phyloP scores from a whole-genome alignment of 2,113 vertebrate species.

The Caranx melampygus region DNA sequence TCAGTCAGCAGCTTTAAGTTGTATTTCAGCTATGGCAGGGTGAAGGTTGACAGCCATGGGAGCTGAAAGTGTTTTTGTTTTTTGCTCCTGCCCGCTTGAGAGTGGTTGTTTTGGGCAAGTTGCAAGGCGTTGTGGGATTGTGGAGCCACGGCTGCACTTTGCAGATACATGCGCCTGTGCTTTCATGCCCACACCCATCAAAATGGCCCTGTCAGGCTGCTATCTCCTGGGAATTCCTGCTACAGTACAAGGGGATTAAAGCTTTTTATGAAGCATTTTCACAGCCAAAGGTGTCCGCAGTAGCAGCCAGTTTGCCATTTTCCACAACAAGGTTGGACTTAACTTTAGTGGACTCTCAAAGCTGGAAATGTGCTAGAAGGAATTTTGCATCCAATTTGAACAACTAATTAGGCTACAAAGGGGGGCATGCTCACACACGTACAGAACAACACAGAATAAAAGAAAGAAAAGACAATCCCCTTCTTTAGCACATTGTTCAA shows the following conservation, averaged over 20 bases:
- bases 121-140: conserved; percentile 65
- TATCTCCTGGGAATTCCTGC: conserved; percentile 71
- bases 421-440: neutral
- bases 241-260: conserved; percentile 73
- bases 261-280: conserved; percentile 76
- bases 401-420: conserved; percentile 57
- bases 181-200: conserved; percentile 77
- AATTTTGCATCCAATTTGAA: conserved; percentile 53
- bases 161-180: conserved; percentile 73
- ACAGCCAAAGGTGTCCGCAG: conserved; percentile 70
- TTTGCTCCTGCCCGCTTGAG: conserved; percentile 30
- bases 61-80: conserved; percentile 44
- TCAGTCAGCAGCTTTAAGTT: conserved; percentile 38
- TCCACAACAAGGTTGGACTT: conserved; percentile 51
- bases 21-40: conserved; percentile 40
- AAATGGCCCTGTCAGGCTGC: conserved; percentile 69
- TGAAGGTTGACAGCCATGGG: conserved; percentile 48
- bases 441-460: neutral
- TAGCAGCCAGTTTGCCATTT: conserved; percentile 56
- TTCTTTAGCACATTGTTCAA: conserved; percentile 52
- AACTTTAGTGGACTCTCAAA: conserved; percentile 24
- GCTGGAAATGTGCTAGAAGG: conserved; percentile 15
- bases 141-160: conserved; percentile 74
- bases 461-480: neutral
- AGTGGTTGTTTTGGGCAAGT: conserved; percentile 67